phyloP scores from a whole-genome alignment of 2,797 vertebrate species.

The Dermochelys coriacea region DNA sequence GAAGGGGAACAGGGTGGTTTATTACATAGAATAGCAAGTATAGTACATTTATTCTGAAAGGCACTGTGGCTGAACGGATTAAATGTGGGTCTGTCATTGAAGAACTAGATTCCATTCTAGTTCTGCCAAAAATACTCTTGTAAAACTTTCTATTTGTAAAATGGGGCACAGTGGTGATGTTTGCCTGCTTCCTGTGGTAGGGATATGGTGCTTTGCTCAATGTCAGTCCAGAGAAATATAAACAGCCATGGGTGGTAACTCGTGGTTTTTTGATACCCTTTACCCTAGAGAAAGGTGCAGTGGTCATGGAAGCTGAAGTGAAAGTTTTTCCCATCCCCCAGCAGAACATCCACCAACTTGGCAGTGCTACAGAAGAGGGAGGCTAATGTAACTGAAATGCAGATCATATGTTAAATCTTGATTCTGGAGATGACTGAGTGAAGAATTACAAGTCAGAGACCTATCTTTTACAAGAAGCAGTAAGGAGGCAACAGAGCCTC shows the following conservation, averaged over 20 bases:
- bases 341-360: background rate
- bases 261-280: background rate
- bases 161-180: background rate
- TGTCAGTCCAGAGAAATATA: background rate
- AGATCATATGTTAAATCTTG: too few relatives aligned
- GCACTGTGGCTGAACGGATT: background rate
- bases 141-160: background rate
- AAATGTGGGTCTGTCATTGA: rapidly evolving
- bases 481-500: background rate
- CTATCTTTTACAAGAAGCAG: background rate
- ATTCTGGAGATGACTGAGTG: background rate
- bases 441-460: background rate
- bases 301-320: too few relatives aligned
- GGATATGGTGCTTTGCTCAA: background rate
- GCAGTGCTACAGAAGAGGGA: background rate
- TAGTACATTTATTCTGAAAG: rapidly evolving
- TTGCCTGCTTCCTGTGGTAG: background rate
- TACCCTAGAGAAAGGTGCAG: too few relatives aligned
- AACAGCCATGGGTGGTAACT: background rate
- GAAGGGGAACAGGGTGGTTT: background rate
- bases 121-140: background rate
- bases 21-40: background rate
- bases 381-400: background rate
- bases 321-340: too few relatives aligned
- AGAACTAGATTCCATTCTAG: background rate